A percentile compares a stretch with the other conserved stretches of the same genome.
Conservation (phyloP, 1,140 invertebrate species). For the Phortica variegata region DNA sequence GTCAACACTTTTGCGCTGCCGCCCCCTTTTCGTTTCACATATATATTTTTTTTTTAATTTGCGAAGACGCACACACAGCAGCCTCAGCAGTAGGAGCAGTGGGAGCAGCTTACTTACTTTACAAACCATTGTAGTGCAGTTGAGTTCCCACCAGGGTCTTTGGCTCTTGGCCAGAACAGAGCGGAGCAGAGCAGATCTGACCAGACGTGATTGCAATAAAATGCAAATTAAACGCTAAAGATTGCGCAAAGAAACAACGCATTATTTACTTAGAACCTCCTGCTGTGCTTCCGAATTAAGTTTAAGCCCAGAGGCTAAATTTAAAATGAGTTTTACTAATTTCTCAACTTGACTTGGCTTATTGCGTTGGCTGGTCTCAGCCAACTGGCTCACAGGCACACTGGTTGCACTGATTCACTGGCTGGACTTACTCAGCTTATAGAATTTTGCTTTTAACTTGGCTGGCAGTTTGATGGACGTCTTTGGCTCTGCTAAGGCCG, state of each 20-base stretch:
- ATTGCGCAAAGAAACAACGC: conserved; percentile 24
- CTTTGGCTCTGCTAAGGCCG: background rate
- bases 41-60: too few species aligned
- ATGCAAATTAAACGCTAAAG: conserved; percentile 53
- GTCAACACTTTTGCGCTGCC: too few species aligned
- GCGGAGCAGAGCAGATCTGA: background rate
- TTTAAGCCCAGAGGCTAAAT: conserved; percentile 58
- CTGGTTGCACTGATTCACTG: background rate
- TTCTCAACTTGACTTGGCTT: conserved; percentile 40
- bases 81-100: background rate
- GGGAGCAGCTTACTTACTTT: too few species aligned
- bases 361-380: background rate
- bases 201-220: conserved; percentile 46
- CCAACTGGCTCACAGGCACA: background rate
- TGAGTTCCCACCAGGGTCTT: too few species aligned
- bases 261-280: conserved; percentile 58
- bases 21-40: too few species aligned
- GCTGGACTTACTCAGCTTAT: too few species aligned
- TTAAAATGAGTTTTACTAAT: conserved; percentile 58
- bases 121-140: too few species aligned
- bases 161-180: too few species aligned
- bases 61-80: background rate
- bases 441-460: too few species aligned
- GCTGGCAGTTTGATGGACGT: conserved; percentile 39
- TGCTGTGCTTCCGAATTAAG: conserved; percentile 58